Base-by-base conservation (phyloP, 2,888 invertebrate species). In the Caenorhabditis doughertyi region DNA sequence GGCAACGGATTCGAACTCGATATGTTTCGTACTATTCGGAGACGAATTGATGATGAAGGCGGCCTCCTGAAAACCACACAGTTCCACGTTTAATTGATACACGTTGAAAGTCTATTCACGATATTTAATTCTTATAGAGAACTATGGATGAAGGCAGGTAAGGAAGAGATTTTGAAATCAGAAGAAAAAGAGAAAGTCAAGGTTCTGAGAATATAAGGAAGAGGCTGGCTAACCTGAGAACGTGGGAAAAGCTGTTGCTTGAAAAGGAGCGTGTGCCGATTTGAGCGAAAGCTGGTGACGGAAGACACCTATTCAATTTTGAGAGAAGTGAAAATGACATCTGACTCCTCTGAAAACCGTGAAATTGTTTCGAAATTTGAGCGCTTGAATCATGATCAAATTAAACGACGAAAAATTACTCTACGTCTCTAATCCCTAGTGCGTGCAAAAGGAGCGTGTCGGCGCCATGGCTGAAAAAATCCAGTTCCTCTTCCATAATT, bases 201-300 rank as follows among this genome's bases (percentile, higher is more conserved):
- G 39, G 39, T 39, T 39, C 39, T 39, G 39, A 39, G 39, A 39
- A 13, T 9, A 39, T 5, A 16, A 11, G 39, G 4, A 39, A 39
- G n/a, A n/a, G n/a, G n/a, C n/a, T 27, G 8, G 71, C 80, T 67
- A 68, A 80, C 80, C 80, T 80, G 72, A 80, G 73, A 55, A 80
- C 16, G 0, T 55, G 72, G 23, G 80, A 65, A 62, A 67, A 53
- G 73, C 32, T 60, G 44, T 21, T 53, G 72, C 58, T 72, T 11
- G 80, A 80, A 67, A 73, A 53, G 11, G 67, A 42, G 49, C 80
- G 44, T 42, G 73, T 80, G 44, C 67, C 58, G 62, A 80, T 62
- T 47, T 68, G 72, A 5, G 65, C 49, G 65, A 71, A 23, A 23
- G 70, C 56, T 56, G 79, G 56, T 51, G 65, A 65, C 53, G 56